Evolutionary conservation across 2,888 invertebrate genomes (phyloP).

Genomic region (Aporophyla lueneburgensis): DNA sequence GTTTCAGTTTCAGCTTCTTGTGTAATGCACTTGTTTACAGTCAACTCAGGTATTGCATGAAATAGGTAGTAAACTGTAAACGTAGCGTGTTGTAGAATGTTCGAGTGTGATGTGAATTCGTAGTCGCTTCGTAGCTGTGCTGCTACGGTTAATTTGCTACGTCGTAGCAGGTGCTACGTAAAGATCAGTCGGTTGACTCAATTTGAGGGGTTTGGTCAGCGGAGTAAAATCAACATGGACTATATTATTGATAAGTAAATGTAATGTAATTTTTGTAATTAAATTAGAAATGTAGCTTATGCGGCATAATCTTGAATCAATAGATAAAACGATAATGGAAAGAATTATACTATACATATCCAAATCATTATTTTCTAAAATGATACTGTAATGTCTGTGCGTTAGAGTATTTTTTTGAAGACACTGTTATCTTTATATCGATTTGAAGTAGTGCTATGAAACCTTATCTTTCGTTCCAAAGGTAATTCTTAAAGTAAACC

Average conservation of each 20-base stretch:
- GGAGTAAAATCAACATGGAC: neutral
- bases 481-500: constrained; percentile 19
- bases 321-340: neutral
- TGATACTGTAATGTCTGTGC: no score
- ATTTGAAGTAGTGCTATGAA: neutral
- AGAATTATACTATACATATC: neutral
- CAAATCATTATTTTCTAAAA: no score
- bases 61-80: constrained; percentile 34
- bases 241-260: neutral
- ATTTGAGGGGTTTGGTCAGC: neutral
- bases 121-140: constrained; percentile 37
- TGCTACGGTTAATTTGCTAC: constrained; percentile 37
- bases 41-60: constrained; percentile 31
- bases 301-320: neutral
- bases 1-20: constrained; percentile 25
- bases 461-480: neutral
- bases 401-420: no score
- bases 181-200: neutral
- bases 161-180: constrained; percentile 39
- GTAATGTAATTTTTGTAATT: neutral
- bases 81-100: constrained; percentile 16
- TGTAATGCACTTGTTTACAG: constrained; percentile 30
- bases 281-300: neutral
- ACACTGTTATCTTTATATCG: neutral
- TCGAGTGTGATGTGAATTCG: constrained; percentile 18